phyloP scores from a whole-genome alignment of 1,140 invertebrate species.

The Aphaenogaster ashmeadi region DNA sequence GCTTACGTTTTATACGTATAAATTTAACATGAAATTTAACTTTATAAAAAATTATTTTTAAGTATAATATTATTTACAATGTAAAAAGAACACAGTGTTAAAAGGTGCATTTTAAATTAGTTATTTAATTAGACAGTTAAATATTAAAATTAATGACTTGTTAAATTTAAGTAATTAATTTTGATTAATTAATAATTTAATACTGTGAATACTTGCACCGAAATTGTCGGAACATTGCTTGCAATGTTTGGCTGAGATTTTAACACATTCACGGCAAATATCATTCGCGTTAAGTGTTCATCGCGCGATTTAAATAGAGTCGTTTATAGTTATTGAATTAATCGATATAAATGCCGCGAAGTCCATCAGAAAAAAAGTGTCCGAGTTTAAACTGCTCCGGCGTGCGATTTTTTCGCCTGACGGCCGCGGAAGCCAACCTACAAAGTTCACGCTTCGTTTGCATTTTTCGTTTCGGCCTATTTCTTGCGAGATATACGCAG shows the following conservation, averaged over 20 bases:
- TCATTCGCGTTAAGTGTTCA: not conserved
- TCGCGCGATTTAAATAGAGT: not conserved
- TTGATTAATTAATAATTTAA: not conserved
- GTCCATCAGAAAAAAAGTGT: constrained; percentile 22
- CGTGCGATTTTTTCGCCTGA: constrained; percentile 22
- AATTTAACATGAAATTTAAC: not conserved
- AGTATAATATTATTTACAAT: not conserved
- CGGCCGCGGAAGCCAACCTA: constrained; percentile 2
- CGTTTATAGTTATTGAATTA: constrained; percentile 3
- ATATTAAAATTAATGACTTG: not conserved
- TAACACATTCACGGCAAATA: not conserved
- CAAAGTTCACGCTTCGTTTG: constrained; percentile 52
- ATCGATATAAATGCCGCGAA: not conserved
- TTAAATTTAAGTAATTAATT: not conserved
- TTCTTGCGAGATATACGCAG: constrained; percentile 43
- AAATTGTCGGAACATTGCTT: not conserved
- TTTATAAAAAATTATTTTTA: not conserved
- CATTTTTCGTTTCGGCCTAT: constrained; percentile 54
- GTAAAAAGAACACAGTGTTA: not conserved
- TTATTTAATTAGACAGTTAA: not conserved
- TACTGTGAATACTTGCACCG: not conserved
- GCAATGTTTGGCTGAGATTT: not conserved
- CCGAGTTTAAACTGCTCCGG: constrained; percentile 2
- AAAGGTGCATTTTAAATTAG: not conserved
- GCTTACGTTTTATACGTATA: not conserved